Evolutionary conservation across 2,113 vertebrate genomes (phyloP), one percentile per base, ranked within the genome.

Genomic region (Sarotherodon lohbergeri): DNA sequence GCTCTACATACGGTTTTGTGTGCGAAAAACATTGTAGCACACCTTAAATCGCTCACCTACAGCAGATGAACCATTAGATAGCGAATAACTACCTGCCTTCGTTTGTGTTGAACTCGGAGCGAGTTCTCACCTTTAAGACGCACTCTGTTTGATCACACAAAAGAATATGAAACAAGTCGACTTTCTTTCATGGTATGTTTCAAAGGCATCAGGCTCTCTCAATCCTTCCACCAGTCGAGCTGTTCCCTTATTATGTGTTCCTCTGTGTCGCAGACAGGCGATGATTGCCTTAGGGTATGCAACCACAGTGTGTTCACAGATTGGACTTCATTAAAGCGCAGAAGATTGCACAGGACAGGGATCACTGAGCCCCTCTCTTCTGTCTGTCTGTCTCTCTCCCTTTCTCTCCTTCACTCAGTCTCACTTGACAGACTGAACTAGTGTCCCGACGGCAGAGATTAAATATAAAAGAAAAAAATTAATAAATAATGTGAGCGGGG

Each of bases 321-420:
- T 95, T 93, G 94, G 92, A 94, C 94, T 95, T 95, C 90, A 96
- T 96, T 95, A 95, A 94, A 94, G 91, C 24, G 54, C 91, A 90
- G 84, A 95, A 89, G 91, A 96, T 93, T 95, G 93, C 87, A 87
- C 85, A 57, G 88, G 95, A 94, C 94, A 94, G 91, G 90, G 91
- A 94, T 93, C 91, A 90, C 86, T 86, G 89, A 85, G 24, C 56
- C 73, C 87, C 84, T 81, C 63, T 39, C 52, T 34, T 86, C 81
- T 50, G 17, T 80, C 79, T 73, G 11, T 27, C 36, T 84, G 61
- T 50, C 80, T 32, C 24, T 84, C 78, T 50, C 76, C 63, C 82
- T 89, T 48, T 86, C 43, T 63, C 68, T 78, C 66, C 80, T 87
- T 82, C 54, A 57, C 27, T 88, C 82, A 27, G 54, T 87, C 87